Evolutionary conservation across 2,113 vertebrate species (phyloP), one percentile per base, ranked within the genome.

Genomic region (Apaloderma vittatum): DNA sequence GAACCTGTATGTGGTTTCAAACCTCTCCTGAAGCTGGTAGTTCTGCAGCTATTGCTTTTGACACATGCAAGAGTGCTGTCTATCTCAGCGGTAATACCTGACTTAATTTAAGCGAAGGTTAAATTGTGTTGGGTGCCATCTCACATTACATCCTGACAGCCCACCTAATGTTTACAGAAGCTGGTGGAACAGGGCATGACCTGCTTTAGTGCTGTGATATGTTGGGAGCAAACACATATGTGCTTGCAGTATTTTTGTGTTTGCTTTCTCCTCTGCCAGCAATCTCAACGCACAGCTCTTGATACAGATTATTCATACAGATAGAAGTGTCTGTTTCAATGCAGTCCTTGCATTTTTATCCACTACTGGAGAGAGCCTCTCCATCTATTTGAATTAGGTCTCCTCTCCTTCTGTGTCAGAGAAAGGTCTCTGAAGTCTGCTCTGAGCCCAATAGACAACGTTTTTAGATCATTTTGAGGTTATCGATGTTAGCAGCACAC

Each of bases 41-140:
- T 48, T 94, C 51, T 95, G 77, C 51, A 90, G 51, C 43, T 74
- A 4, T 52, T 94, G 59, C 83, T 90, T 97, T 93, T 49, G 74
- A 17, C 0, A 0, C 29, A 15, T 66, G 40, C 32, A 58, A 24
- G 19, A 74, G 40, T 62, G 62, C 54, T 86, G 24, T 27, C 48
- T 70, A 8, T 76, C 67, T 71, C 26, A 65, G 70, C 11, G 17
- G 37, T 37, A 75, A 78, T 73, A 62, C 30, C 87, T 92, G 51
- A 23, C 23, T 94, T 61, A 71, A 65, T 95, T 85, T 81, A 95
- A 88, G 43, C 40, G 78, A 49, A 78, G 22, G 49, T 91, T 90
- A 72, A 55, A 54, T 24, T 74, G 62, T 65, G n/a, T 93, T 87
- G 46, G 17, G 29, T 96, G 73, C 88, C 66, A 57, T 87, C 84